phyloP scores from a whole-genome alignment of 2,888 invertebrate genomes.

The Andrena marginata region DNA sequence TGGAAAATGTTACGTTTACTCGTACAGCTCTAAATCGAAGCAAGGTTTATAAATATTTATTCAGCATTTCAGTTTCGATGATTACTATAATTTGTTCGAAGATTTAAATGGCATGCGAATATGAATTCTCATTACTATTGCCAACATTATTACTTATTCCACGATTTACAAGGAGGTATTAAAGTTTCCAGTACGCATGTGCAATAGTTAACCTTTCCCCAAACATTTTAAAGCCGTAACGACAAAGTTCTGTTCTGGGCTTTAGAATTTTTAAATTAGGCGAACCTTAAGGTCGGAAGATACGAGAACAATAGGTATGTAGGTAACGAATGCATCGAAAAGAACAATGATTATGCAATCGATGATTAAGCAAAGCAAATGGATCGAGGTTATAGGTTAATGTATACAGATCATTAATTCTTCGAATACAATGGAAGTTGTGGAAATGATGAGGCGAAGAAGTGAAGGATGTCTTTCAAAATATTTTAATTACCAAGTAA shows the following conservation, averaged over 20 bases:
- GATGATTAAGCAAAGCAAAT: conserved; percentile 1
- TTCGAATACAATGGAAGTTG: no score
- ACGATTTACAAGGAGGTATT: not conserved
- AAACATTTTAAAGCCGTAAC: not conserved
- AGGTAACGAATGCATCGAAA: not conserved
- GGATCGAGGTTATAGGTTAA: conserved; percentile 22
- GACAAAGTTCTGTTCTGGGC: not conserved
- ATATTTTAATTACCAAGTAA: conserved; percentile 86
- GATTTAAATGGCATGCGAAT: not conserved
- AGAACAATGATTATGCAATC: conserved; percentile 16
- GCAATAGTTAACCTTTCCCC: not conserved
- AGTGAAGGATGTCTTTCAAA: not conserved
- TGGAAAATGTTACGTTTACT: not conserved
- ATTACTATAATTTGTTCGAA: not conserved
- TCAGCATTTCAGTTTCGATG: not conserved
- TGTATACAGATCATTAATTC: not conserved
- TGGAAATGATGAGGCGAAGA: not conserved
- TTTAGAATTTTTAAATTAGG: not conserved
- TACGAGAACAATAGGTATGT: not conserved
- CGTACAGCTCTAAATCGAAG: not conserved
- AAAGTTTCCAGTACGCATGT: conserved; percentile 5
- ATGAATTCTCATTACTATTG: not conserved
- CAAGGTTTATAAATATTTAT: not conserved
- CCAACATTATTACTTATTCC: not conserved
- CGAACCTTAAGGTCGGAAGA: not conserved